Conservation (phyloP, 2,113 vertebrate genomes). For the Chloebia gouldiae region DNA sequence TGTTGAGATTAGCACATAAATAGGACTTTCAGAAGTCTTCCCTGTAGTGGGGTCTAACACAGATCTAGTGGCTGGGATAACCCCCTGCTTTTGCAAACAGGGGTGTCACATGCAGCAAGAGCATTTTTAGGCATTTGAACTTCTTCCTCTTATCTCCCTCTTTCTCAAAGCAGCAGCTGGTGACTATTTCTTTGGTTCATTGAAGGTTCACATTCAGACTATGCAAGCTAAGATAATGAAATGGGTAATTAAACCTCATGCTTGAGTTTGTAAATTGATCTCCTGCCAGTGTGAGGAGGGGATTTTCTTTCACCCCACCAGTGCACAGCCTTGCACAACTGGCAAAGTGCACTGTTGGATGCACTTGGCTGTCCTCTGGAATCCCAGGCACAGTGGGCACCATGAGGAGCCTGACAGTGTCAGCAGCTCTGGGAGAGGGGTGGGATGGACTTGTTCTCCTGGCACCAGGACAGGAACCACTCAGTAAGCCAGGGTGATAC, state of each 20-base stretch:
- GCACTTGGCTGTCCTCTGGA: background rate
- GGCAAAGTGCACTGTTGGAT: background rate
- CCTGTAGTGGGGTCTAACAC: fast-evolving
- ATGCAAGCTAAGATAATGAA: slow-evolving; percentile 57
- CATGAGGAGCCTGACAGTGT: background rate
- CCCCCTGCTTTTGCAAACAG: background rate
- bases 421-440: background rate
- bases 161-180: slow-evolving; percentile 4
- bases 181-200: slow-evolving; percentile 45
- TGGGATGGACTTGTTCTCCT: background rate
- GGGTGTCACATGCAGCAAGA: background rate
- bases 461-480: background rate
- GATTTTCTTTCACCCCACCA: background rate
- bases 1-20: slow-evolving; percentile 6
- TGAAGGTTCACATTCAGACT: slow-evolving; percentile 28
- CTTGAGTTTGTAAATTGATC: slow-evolving; percentile 56
- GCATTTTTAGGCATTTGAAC: slow-evolving; percentile 11
- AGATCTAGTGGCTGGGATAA: background rate
- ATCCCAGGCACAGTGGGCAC: background rate
- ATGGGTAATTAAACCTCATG: slow-evolving; percentile 61
- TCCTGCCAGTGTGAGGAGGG: background rate
- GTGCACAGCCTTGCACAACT: background rate
- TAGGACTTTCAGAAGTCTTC: background rate
- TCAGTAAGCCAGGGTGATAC: background rate
- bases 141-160: background rate